These are phyloP conservation scores for Ptychadena robeensis DNA, from an alignment of 2,797 vertebrate species.

Conservation along the genomic window DNA sequence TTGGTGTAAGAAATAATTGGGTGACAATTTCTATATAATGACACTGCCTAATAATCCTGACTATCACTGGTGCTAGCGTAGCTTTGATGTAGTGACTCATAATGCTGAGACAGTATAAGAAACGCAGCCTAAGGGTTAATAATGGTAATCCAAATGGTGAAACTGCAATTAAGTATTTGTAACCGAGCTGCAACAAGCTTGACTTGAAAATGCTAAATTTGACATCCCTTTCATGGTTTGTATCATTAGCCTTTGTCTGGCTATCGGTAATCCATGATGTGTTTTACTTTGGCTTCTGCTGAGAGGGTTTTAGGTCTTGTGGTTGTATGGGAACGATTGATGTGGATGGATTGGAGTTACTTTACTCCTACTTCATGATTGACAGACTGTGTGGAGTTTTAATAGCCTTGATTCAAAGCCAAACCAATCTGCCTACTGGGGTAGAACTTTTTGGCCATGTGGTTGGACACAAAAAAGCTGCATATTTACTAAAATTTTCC, in stretches of 20 bases:
- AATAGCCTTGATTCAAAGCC: conserved; percentile 34
- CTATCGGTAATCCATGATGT: conserved; percentile 42
- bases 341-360: conserved; percentile 51
- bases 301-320: conserved; percentile 36
- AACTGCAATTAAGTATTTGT: conserved; percentile 36
- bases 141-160: conserved; percentile 36
- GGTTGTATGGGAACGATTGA: conserved; percentile 43
- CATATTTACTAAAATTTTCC: conserved; percentile 32
- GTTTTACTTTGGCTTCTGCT: conserved; percentile 45
- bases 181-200: conserved; percentile 19
- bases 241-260: conserved; percentile 35
- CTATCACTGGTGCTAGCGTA: not conserved
- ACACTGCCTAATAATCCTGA: not conserved
- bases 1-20: conserved; percentile 14
- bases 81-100: conserved; percentile 23
- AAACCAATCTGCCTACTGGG: conserved; percentile 24
- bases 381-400: conserved; percentile 43
- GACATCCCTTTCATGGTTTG: conserved; percentile 45
- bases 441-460: conserved; percentile 6
- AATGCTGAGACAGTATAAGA: conserved; percentile 5
- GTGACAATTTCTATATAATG: conserved; percentile 27
- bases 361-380: conserved; percentile 49
- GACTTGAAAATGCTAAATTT: conserved; percentile 33
- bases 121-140: conserved; percentile 38
- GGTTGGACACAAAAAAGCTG: conserved; percentile 39